These are phyloP conservation scores for Pissodes strobi DNA, from an alignment of 1,140 invertebrate genomes.

Conservation along the genomic window DNA sequence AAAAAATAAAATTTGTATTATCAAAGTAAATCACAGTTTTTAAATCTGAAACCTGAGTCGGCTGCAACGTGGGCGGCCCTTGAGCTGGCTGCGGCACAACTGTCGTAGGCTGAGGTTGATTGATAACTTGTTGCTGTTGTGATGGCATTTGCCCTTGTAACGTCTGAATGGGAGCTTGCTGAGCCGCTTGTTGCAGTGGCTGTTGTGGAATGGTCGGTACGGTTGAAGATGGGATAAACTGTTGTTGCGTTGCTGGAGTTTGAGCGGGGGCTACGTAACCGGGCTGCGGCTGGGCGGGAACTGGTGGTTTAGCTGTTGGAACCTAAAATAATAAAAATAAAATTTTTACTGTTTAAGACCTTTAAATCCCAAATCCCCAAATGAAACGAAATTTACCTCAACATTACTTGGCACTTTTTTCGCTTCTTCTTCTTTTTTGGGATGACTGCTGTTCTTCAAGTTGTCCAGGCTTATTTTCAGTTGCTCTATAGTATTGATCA, in stretches of 20 bases:
- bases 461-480: slow-evolving; percentile 62
- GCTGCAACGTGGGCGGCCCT: neutral
- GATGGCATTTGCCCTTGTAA: too few relatives aligned
- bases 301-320: neutral
- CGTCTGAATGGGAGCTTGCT: neutral
- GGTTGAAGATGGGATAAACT: slow-evolving; percentile 1
- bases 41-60: neutral
- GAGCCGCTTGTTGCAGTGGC: slow-evolving; percentile 11
- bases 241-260: slow-evolving; percentile 14
- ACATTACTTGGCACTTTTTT: slow-evolving; percentile 41
- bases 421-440: slow-evolving; percentile 48
- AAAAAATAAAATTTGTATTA: too few relatives aligned
- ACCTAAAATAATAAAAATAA: too few relatives aligned
- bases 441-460: slow-evolving; percentile 57
- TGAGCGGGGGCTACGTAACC: slow-evolving; percentile 2
- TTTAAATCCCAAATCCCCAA: neutral
- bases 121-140: too few relatives aligned
- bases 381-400: slow-evolving; percentile 10
- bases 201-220: slow-evolving; percentile 6
- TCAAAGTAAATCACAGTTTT: too few relatives aligned
- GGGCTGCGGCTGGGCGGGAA: slow-evolving; percentile 11
- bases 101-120: too few relatives aligned
- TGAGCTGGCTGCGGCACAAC: slow-evolving; percentile 3
- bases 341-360: too few relatives aligned
- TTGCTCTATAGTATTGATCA: slow-evolving; percentile 60